Base-by-base conservation (phyloP, 2,797 vertebrate genomes). In the Valencia hispanica region DNA sequence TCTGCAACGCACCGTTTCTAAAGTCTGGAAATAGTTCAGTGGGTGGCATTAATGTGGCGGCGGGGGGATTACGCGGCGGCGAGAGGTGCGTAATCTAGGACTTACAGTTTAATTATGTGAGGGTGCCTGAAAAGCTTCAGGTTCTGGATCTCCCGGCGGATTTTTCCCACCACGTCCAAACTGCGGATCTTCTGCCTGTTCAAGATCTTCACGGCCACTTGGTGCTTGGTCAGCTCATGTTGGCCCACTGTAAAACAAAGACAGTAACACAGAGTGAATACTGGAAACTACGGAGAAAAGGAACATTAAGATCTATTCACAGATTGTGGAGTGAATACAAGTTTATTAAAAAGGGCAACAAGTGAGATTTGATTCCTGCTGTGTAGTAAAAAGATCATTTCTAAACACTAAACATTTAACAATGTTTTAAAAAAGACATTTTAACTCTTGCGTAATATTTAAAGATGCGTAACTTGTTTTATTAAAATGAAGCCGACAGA, bases 21-120 rank as follows among this genome's bases (percentile, higher is more conserved):
- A 79, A 86, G 59, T 57, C 80, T 80, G 71, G 68, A 91, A 93
- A 93, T 91, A 93, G 85, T 82, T 86, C 73, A 77, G 83, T 92
- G 89, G 82, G 87, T 90, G 91, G 87, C 87, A 87, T 91, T 89
- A 87, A 90, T 79, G 79, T 88, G 81, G 85, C 75, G 61, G 75
- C 76, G 69, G 59, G 74, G 84, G 81, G 88, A 91, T 93, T 91
- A 93, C 1, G 7, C 76, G 68, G 75, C 50, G 79, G 80, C n/a
- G 57, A 88, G 83, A 39, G 1, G 68, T 50, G 68, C 85, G 82
- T 88, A 90, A 91, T 91, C 87, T 85, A 84, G 87, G 93, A 96
- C 98, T 98, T 95, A 98, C 98, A 99, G 93, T 92, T 99, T 99
- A 93, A 99, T 99, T 93, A 99, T 99, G 90, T 99, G 98, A 79